Conservation (phyloP, 2,113 vertebrate genomes). For the Oreamnos americanus region DNA sequence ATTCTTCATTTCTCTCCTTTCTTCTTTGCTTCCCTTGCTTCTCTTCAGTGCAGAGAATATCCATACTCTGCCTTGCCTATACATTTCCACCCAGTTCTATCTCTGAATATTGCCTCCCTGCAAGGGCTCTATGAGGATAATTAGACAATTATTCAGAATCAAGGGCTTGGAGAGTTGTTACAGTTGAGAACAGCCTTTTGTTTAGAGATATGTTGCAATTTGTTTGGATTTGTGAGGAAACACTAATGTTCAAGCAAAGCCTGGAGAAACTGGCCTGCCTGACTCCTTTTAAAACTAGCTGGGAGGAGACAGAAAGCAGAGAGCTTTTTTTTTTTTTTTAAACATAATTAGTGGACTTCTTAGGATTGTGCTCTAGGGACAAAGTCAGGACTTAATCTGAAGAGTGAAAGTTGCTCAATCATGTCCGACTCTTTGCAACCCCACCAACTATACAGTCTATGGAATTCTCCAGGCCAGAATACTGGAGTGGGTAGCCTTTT, state of each 20-base stretch:
- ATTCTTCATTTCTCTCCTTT: not conserved
- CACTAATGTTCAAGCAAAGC: not conserved
- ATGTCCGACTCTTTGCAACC: not conserved
- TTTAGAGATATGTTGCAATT: not conserved
- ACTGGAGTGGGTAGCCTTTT: not conserved
- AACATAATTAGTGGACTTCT: not conserved
- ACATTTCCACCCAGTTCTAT: not conserved
- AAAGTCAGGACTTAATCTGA: not conserved
- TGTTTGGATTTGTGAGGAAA: not conserved
- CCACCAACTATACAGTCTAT: not conserved
- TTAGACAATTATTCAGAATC: not conserved
- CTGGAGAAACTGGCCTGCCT: not conserved
- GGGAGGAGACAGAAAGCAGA: not conserved
- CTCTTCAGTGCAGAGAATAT: not conserved
- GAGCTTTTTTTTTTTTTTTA: not conserved
- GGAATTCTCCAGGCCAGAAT: not conserved
- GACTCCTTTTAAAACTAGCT: not conserved
- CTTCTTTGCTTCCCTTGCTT: not conserved
- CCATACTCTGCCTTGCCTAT: not conserved
- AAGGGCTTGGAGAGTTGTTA: not conserved
- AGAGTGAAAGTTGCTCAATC: not conserved
- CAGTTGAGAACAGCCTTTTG: not conserved
- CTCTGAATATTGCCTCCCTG: not conserved
- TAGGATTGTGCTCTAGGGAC: not conserved
- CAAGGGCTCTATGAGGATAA: not conserved